A percentile compares a stretch with the other conserved stretches of the same genome.
Evolutionary conservation across 1,140 invertebrate species (phyloP).

Genomic region (Apis florea): DNA sequence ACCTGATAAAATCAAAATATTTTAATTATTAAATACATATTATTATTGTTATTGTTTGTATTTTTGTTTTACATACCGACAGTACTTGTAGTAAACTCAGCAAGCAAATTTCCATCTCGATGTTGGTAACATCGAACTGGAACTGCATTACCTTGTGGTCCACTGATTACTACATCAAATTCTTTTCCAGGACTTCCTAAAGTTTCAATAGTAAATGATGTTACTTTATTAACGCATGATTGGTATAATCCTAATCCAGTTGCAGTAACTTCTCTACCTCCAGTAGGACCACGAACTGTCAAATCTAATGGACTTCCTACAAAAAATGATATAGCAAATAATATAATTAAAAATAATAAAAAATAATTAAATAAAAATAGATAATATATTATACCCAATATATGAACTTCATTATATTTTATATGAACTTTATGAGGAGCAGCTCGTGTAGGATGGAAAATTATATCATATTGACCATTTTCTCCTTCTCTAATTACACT

Average conservation of each 20-base stretch:
- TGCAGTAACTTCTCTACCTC: slow-evolving; percentile 90
- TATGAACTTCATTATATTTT: slow-evolving; percentile 78
- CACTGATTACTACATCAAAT: slow-evolving; percentile 94
- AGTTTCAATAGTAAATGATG: slow-evolving; percentile 94
- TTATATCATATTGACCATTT: slow-evolving; percentile 88
- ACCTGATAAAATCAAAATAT: slow-evolving; percentile 78
- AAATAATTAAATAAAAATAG: neutral
- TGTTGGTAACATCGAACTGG: slow-evolving; percentile 97
- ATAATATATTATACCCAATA: slow-evolving; percentile 67
- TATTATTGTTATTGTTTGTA: neutral
- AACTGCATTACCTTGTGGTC: slow-evolving; percentile 93
- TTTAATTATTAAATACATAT: neutral
- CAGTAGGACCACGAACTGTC: slow-evolving; percentile 97
- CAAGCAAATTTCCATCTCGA: slow-evolving; percentile 94
- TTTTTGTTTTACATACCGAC: slow-evolving; percentile 76
- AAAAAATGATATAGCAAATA: neutral
- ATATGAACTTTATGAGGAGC: slow-evolving; percentile 89
- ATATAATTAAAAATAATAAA: neutral
- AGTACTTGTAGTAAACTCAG: slow-evolving; percentile 93
- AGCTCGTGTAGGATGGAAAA: slow-evolving; percentile 91
- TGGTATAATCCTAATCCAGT: slow-evolving; percentile 91
- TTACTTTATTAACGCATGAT: slow-evolving; percentile 88
- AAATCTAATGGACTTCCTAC: slow-evolving; percentile 95
- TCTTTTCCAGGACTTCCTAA: slow-evolving; percentile 91
- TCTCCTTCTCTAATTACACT: slow-evolving; percentile 88